Evolutionary conservation across 92 coral and sea anemone genomes (phyloP).

Genomic region (Siderastrea radians): DNA sequence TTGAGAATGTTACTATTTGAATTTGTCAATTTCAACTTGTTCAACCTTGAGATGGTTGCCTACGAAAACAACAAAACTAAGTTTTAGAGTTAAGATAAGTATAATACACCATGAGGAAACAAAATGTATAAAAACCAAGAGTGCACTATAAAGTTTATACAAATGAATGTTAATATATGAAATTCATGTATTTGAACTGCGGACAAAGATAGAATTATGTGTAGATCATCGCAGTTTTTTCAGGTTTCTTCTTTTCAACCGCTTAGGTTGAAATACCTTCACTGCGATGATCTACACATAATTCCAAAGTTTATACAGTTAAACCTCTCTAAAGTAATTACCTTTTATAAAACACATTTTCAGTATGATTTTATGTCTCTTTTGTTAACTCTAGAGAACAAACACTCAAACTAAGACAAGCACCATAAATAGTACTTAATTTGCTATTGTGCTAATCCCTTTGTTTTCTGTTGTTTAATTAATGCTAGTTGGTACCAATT

Average conservation of each 20-base stretch:
- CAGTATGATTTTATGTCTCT: neutral
- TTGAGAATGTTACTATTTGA: slow-evolving; percentile 30
- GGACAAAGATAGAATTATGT: too few relatives aligned
- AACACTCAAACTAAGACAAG: neutral
- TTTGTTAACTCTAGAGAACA: neutral
- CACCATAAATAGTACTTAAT: neutral
- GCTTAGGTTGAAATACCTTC: too few relatives aligned
- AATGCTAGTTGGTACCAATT: slow-evolving; percentile 3
- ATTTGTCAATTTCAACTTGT: neutral
- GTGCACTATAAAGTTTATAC: neutral
- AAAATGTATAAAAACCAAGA: neutral
- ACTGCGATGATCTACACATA: too few relatives aligned
- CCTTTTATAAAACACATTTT: neutral
- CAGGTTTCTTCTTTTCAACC: too few relatives aligned
- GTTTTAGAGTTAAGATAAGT: neutral
- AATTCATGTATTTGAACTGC: too few relatives aligned
- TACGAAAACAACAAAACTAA: neutral
- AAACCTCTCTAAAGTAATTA: neutral
- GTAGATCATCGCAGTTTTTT: too few relatives aligned
- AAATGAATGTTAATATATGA: neutral
- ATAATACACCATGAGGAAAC: neutral
- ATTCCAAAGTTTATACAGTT: too few relatives aligned
- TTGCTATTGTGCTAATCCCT: neutral
- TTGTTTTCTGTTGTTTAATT: neutral
- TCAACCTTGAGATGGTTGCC: neutral